Base-by-base conservation (phyloP, 1,140 invertebrate genomes). In the Drosophila mayri region DNA sequence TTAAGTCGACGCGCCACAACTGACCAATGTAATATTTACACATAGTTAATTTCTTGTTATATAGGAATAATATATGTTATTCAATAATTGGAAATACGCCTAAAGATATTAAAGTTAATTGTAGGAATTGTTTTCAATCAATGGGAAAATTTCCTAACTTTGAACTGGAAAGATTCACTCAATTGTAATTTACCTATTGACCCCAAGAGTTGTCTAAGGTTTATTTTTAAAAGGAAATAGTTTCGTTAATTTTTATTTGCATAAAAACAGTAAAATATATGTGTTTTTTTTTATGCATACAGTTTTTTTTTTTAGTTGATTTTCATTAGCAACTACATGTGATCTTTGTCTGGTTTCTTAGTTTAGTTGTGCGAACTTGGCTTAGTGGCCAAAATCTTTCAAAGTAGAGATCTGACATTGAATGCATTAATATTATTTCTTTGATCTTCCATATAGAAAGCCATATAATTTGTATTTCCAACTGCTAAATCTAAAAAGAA, bases 1-100 rank as follows among this genome's bases (percentile, higher is more conserved):
- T 78, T 84, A 78, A 88, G 67, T 76, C 41, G 43, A 52, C 38
- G 58, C 76, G 80, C 79, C 72, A 83, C 62, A 73, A 74, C 64
- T 58, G 44, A 38, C 16, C 44, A 52, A 66, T 18, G 25, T 9
- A 68, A 55, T 38, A 22, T 30, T 41, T 59, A 30, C 14, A 18
- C 57, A 28, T 52, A 2, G 11, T 20, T 46, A 44, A 41, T 20
- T 32, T n/a, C 35, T 1, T 35, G 59, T n/a, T 32, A 18, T 35
- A 41, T 41, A 4, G 12, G 3, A 60, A 22, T 60, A 64, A 41
- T 32, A 16, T 16, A 32, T 22, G 14, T 18, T 35, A 40, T 37
- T 37, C 14, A 8, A 16, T 22, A 16, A 22, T 9, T 14, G 18
- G 0, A 54, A 54, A 18, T 3, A 22, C 18, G 18, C 18, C 35